phyloP scores from a whole-genome alignment of 2,797 vertebrate genomes.

The Pseudotriccus pelzelni region DNA sequence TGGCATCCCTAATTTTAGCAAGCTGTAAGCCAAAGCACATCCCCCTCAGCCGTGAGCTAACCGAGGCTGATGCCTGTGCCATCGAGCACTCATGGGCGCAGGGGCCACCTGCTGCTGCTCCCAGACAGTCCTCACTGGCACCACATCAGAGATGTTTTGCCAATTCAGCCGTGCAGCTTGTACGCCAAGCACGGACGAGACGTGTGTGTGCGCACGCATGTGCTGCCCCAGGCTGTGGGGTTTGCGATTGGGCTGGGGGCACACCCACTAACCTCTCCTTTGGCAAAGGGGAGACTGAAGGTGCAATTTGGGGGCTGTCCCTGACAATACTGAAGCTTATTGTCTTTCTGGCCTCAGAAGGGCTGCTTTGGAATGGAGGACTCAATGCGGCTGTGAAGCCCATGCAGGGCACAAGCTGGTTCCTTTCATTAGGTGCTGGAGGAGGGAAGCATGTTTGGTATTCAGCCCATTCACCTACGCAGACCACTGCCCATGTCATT shows the following conservation, averaged over 20 bases:
- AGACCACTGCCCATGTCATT: not conserved
- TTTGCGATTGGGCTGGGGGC: fast-evolving
- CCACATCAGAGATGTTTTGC: not conserved
- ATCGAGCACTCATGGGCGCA: not conserved
- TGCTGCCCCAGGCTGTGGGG: not conserved
- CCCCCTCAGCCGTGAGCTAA: not conserved
- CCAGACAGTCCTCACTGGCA: not conserved
- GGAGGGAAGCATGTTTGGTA: not conserved
- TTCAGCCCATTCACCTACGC: not conserved
- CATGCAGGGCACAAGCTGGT: not conserved
- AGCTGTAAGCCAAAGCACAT: not conserved
- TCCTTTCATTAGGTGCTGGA: not conserved
- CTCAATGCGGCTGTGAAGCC: not conserved
- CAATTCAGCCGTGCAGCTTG: not conserved
- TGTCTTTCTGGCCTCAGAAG: not conserved
- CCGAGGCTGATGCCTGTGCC: fast-evolving
- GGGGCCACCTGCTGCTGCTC: not conserved
- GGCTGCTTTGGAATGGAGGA: not conserved
- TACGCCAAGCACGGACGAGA: fast-evolving
- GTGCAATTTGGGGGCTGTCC: not conserved
- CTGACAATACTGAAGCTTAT: not conserved
- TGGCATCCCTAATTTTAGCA: conserved; percentile 52
- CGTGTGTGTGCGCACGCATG: fast-evolving
- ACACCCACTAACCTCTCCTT: fast-evolving
- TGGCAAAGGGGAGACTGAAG: not conserved